phyloP scores from a whole-genome alignment of 2,888 invertebrate genomes.

The Parasteatoda lunata region DNA sequence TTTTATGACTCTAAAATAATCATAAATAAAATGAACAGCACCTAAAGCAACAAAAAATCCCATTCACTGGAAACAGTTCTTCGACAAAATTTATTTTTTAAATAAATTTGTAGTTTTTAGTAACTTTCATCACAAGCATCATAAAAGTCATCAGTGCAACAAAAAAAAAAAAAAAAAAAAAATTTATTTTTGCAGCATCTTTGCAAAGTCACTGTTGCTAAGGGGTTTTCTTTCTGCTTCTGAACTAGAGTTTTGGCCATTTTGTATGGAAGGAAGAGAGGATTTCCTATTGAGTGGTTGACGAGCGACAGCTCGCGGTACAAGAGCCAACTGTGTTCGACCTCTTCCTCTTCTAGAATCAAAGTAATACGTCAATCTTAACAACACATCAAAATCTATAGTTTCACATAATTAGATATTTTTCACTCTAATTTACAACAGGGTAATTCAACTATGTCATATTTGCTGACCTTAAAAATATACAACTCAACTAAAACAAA shows the following conservation, averaged over 20 bases:
- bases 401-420: neutral
- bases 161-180: neutral
- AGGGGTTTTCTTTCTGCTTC: constrained; percentile 32
- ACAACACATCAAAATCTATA: neutral
- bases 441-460: neutral
- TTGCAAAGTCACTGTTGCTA: constrained; percentile 59
- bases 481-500: too few species aligned
- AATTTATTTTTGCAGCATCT: constrained; percentile 42
- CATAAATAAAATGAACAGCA: too few species aligned
- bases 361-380: neutral
- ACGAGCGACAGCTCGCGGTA: constrained; percentile 46
- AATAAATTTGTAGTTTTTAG: too few species aligned
- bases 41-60: too few species aligned
- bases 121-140: too few species aligned
- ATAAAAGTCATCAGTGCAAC: too few species aligned
- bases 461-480: too few species aligned
- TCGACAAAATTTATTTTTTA: too few species aligned
- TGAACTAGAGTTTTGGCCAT: constrained; percentile 39
- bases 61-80: too few species aligned
- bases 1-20: too few species aligned
- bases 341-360: constrained; percentile 71
- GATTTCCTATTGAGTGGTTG: constrained; percentile 14
- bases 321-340: constrained; percentile 73
- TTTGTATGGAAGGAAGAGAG: constrained; percentile 32
- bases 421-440: neutral